These are phyloP conservation scores for Crypturellus tataupa DNA, from an alignment of 2,797 vertebrate genomes.

Conservation along the genomic window DNA sequence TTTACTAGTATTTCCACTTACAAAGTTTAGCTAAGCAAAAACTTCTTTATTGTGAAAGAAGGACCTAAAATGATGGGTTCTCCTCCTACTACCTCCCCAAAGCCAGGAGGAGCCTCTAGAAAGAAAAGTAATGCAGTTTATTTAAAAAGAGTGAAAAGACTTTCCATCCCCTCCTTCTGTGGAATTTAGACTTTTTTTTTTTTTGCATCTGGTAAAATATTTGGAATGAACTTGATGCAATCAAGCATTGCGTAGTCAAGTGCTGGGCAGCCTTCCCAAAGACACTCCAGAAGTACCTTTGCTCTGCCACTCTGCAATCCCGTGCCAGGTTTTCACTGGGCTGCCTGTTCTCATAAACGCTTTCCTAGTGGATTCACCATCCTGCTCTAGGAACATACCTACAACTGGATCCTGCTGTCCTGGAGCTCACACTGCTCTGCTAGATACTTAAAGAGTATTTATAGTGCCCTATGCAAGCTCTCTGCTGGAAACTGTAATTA, in stretches of 20 bases:
- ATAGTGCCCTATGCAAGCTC: neutral
- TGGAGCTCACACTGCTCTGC: neutral
- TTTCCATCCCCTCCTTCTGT: neutral
- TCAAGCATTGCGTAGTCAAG: neutral
- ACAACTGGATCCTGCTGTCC: neutral
- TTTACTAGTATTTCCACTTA: neutral
- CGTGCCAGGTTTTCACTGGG: neutral
- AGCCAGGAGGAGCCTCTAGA: neutral
- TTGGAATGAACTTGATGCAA: neutral
- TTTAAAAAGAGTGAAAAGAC: neutral
- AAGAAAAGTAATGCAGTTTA: neutral
- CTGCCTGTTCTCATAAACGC: accelerated
- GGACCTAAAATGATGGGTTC: neutral
- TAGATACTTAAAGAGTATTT: neutral
- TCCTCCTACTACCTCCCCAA: neutral
- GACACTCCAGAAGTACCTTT: neutral
- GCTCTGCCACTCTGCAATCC: neutral
- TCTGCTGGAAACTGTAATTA: neutral
- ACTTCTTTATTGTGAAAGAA: neutral
- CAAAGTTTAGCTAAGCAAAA: neutral
- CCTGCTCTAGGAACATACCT: neutral
- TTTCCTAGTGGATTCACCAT: neutral
- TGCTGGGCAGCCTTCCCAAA: neutral
- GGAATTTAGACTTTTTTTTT: neutral
- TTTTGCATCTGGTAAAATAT: neutral